These are phyloP conservation scores for Allophyes oxyacanthae DNA, from an alignment of 2,888 invertebrate species.

Conservation along the genomic window DNA sequence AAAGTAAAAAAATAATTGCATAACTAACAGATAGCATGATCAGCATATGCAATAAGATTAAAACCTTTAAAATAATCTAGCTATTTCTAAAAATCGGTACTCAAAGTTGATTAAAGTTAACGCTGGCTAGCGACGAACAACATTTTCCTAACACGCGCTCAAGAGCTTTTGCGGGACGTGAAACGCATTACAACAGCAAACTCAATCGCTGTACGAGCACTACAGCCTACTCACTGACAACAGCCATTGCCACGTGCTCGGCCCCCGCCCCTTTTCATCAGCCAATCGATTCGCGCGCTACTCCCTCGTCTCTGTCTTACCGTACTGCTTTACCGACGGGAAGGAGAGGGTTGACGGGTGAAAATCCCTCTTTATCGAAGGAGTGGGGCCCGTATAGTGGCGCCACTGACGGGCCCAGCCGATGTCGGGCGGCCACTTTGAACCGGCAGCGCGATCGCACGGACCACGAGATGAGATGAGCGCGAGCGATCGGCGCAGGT, in stretches of 20 bases:
- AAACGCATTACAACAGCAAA: constrained; percentile 71
- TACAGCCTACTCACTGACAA: constrained; percentile 65
- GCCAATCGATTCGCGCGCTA: constrained; percentile 84
- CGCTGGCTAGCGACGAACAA: constrained; percentile 48
- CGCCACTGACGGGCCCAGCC: constrained; percentile 70
- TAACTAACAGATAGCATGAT: no score
- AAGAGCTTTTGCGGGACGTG: constrained; percentile 68
- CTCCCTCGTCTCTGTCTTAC: constrained; percentile 75
- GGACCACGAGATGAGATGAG: constrained; percentile 82
- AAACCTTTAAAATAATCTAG: no score
- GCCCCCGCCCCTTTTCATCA: constrained; percentile 82
- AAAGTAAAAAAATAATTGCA: no score
- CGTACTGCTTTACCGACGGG: constrained; percentile 81
- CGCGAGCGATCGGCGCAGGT: constrained; percentile 81
- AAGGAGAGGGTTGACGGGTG: constrained; percentile 66
- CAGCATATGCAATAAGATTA: no score
- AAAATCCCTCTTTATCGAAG: constrained; percentile 61
- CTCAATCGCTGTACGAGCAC: constrained; percentile 67
- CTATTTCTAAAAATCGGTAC: constrained; percentile 23
- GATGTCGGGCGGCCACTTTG: constrained; percentile 67
- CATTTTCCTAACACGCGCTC: constrained; percentile 65
- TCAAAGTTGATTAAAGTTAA: constrained; percentile 45
- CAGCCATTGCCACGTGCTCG: constrained; percentile 82
- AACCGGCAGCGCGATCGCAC: constrained; percentile 72
- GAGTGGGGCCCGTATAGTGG: constrained; percentile 71